Evolutionary conservation across 2,888 invertebrate genomes (phyloP).

Genomic region (Petrolisthes cinctipes): DNA sequence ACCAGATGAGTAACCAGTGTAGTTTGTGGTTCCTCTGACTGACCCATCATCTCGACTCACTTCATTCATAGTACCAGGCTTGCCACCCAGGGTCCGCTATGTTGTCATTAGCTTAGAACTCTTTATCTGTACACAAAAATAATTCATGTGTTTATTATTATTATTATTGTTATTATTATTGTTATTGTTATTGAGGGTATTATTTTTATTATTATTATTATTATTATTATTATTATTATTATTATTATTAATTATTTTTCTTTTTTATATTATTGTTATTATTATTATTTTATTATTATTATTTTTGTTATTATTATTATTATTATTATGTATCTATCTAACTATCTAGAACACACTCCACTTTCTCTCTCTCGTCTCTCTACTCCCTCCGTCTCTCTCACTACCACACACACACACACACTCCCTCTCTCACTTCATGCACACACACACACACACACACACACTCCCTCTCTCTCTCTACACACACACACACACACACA

Average conservation of each 20-base stretch:
- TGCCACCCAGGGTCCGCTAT: background rate
- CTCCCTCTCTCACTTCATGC: too few species aligned
- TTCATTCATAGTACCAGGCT: slow-evolving; percentile 31
- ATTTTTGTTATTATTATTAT: background rate
- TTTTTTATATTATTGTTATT: background rate
- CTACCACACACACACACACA: too few species aligned
- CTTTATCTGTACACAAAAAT: background rate
- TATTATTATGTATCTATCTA: background rate
- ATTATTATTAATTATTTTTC: background rate
- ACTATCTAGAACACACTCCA: background rate
- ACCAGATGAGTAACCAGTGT: slow-evolving; percentile 40
- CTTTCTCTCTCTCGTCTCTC: background rate
- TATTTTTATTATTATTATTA: slow-evolving; percentile 3
- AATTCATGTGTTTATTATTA: background rate
- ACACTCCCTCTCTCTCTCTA: too few species aligned
- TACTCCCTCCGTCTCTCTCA: too few species aligned
- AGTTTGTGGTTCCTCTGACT: background rate
- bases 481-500: too few species aligned
- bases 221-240: background rate
- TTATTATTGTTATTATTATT: slow-evolving; percentile 7
- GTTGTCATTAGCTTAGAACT: too few species aligned
- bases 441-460: too few species aligned
- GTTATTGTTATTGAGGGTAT: background rate
- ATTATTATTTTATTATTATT: background rate
- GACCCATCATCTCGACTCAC: slow-evolving; percentile 20